Conservation (phyloP, 2,888 invertebrate species). For the Lithophane socia region DNA sequence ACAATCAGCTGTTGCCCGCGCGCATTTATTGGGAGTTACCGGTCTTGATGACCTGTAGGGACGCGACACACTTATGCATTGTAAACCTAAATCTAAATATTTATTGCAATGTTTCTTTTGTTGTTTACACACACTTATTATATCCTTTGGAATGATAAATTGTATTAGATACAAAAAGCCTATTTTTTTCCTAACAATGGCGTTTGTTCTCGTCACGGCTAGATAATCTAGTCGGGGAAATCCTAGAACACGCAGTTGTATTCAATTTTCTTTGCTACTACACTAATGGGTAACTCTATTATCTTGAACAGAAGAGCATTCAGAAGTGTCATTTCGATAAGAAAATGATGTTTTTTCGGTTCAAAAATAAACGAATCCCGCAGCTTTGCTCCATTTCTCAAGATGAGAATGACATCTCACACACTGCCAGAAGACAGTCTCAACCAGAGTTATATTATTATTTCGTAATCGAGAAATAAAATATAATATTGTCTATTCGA, state of each 20-base stretch:
- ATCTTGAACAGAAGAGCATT: slow-evolving; percentile 6
- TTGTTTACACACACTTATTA: slow-evolving; percentile 16
- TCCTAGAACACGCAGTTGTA: slow-evolving; percentile 10
- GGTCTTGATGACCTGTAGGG: slow-evolving; percentile 32
- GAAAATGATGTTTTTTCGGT: slow-evolving; percentile 20
- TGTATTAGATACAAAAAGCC: slow-evolving; percentile 18
- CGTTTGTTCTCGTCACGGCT: slow-evolving; percentile 38
- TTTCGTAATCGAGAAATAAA: background rate
- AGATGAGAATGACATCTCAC: slow-evolving; percentile 39
- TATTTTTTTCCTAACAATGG: slow-evolving; percentile 27
- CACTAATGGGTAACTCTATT: slow-evolving; percentile 7
- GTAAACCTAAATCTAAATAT: slow-evolving; percentile 1
- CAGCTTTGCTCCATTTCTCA: slow-evolving; percentile 36
- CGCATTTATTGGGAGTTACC: slow-evolving; percentile 46
- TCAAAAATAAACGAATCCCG: slow-evolving; percentile 41
- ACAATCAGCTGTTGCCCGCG: slow-evolving; percentile 69
- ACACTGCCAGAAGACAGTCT: slow-evolving; percentile 26
- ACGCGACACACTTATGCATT: slow-evolving; percentile 7
- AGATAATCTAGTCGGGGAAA: slow-evolving; percentile 31
- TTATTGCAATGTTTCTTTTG: background rate
- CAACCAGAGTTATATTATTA: background rate
- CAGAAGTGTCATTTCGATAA: slow-evolving; percentile 20
- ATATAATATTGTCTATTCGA: slow-evolving; percentile 11
- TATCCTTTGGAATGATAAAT: slow-evolving; percentile 30
- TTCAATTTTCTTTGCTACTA: slow-evolving; percentile 8